Evolutionary conservation across 2,113 vertebrate genomes (phyloP), one percentile per base, ranked within the genome.

Genomic region (Accipiter cooperii): DNA sequence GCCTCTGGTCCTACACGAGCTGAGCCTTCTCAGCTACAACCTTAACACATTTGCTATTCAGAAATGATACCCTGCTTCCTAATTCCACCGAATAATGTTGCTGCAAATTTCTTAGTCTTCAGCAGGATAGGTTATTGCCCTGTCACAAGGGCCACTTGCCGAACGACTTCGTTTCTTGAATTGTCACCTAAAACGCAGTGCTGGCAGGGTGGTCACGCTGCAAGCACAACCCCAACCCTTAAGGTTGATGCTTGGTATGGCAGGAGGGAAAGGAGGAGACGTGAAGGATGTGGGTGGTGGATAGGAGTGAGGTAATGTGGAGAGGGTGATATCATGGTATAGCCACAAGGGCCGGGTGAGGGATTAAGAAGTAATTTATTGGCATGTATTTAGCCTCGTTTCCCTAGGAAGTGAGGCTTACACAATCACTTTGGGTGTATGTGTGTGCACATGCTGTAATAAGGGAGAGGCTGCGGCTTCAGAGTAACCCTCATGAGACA

Each of bases 251-350:
- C 71, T 92, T 89, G 26, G 0, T 57, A 31, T 3, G 10, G 78
- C 76, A 38, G 51, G 2, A 26, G 58, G 47, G 46, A 61, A 80
- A 88, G 29, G 21, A 71, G 88, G 81, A 77, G 82, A 42, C 14
- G 5, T 65, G 66, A 74, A 84, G 38, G 61, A 85, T 79, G 58
- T 79, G 77, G 70, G 92, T 89, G 88, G 85, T 89, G 86, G 61
- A 66, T 7, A 19, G 31, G 57, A 58, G 10, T 96, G 95, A 96
- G 75, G 91, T 96, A 95, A 96, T 93, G 66, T 65, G 91, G 93
- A 96, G 91, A 89, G 34, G n/a, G 54, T 97, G 96, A 97, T 87
- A 77, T 96, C 87, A 96, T 83, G 74, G 63, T 94, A 61, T 42
- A 90, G 76, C 68, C 77, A 71, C 38, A 90, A 71, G 88, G 61